Percentiles rank a stretch among this genome's conserved stretches.
Conservation (phyloP, 2,888 invertebrate genomes). For the Galeopsomyia nigrocyanea region DNA sequence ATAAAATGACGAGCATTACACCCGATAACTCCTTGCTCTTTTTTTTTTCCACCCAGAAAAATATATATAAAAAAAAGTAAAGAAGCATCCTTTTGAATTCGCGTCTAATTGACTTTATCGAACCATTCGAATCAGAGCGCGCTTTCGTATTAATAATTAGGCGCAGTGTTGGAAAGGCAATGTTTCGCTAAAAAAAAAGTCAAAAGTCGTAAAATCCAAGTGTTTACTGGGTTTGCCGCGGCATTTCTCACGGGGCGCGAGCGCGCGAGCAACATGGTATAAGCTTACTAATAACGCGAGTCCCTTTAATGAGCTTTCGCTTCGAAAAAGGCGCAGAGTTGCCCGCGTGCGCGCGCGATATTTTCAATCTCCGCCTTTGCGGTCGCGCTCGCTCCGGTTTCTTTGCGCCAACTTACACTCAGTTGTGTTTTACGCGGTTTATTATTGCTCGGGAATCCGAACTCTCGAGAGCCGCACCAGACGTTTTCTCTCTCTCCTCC, state of each 20-base stretch:
- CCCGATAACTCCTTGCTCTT: neutral
- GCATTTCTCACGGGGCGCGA: constrained; percentile 36
- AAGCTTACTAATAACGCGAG: constrained; percentile 45
- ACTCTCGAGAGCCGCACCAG: constrained; percentile 32
- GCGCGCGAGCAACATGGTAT: constrained; percentile 44
- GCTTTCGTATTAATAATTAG: constrained; percentile 30
- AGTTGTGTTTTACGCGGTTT: constrained; percentile 48
- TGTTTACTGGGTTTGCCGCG: constrained; percentile 30
- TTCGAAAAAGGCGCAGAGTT: constrained; percentile 13
- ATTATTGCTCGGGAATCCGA: constrained; percentile 47
- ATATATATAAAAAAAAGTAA: neutral
- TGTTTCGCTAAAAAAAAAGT: constrained; percentile 10
- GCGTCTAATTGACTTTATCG: constrained; percentile 28
- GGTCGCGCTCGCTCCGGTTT: constrained; percentile 43
- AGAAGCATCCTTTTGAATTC: constrained; percentile 11
- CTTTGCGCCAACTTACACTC: constrained; percentile 33
- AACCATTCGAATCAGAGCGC: constrained; percentile 12
- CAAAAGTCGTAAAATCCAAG: constrained; percentile 13
- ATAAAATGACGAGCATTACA: constrained; percentile 18
- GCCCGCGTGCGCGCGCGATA: constrained; percentile 32
- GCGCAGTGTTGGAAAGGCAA: constrained; percentile 17
- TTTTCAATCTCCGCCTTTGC: constrained; percentile 48
- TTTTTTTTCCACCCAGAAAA: neutral
- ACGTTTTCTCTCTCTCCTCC: constrained; percentile 5
- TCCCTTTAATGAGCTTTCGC: constrained; percentile 45